Evolutionary conservation across 2,888 invertebrate genomes (phyloP).

Genomic region (Cistogaster globosa): DNA sequence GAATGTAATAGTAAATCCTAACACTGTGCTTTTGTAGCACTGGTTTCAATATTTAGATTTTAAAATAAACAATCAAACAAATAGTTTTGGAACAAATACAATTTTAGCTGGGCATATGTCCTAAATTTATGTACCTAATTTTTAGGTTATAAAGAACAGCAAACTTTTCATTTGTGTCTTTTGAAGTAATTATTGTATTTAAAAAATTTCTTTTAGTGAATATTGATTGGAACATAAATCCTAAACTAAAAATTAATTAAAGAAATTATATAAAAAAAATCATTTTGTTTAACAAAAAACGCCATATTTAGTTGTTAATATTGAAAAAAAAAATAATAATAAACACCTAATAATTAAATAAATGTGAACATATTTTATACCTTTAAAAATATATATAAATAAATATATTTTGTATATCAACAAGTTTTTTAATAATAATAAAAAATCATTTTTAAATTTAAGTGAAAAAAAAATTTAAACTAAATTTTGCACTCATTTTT

Average conservation of each 20-base stretch:
- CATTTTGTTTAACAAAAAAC: slow-evolving; percentile 75
- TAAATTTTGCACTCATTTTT: slow-evolving; percentile 59
- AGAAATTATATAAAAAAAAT: slow-evolving; percentile 48
- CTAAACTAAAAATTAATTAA: slow-evolving; percentile 26
- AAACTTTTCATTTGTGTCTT: neutral
- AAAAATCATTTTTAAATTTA: slow-evolving; percentile 23
- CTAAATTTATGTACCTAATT: slow-evolving; percentile 30
- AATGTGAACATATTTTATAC: slow-evolving; percentile 44
- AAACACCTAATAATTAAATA: slow-evolving; percentile 38
- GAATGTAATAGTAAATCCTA: too few species aligned
- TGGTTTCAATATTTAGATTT: too few species aligned
- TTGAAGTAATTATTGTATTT: slow-evolving; percentile 5
- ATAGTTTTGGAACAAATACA: too few species aligned
- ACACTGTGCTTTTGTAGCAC: too few species aligned
- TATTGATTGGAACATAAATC: slow-evolving; percentile 15
- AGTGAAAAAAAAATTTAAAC: slow-evolving; percentile 10
- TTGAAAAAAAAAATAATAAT: slow-evolving; percentile 49
- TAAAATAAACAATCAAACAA: too few species aligned
- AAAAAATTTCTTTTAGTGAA: slow-evolving; percentile 14
- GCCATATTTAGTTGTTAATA: slow-evolving; percentile 77
- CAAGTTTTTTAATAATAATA: slow-evolving; percentile 36
- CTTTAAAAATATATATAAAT: slow-evolving; percentile 31
- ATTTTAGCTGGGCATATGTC: neutral
- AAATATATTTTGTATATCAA: slow-evolving; percentile 58
- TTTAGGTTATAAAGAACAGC: slow-evolving; percentile 24